Evolutionary conservation across 2,113 vertebrate species (phyloP).

Genomic region (Morone saxatilis): DNA sequence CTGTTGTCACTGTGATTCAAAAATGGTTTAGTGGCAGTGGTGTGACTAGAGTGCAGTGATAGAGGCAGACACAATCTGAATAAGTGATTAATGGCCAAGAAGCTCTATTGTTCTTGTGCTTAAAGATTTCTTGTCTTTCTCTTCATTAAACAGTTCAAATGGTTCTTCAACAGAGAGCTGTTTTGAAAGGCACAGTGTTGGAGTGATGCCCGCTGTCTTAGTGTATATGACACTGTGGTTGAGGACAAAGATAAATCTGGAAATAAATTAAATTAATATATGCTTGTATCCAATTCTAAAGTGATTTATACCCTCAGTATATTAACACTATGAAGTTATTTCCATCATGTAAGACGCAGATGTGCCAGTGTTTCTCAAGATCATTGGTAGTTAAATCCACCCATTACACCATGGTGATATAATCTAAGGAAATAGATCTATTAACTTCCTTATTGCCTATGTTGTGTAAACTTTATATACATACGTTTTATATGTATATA

Average conservation of each 20-base stretch:
- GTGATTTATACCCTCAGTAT: neutral
- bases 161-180: conserved; percentile 42
- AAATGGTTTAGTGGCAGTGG: conserved; percentile 23
- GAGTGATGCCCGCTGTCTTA: conserved; percentile 9
- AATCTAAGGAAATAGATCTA: conserved; percentile 16
- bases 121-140: conserved; percentile 80
- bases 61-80: conserved; percentile 59
- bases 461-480: neutral
- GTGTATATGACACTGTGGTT: conserved; percentile 2
- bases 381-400: neutral
- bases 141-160: conserved; percentile 78
- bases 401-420: neutral
- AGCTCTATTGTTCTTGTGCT: conserved; percentile 71
- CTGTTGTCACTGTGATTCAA: conserved; percentile 18
- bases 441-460: conserved; percentile 11
- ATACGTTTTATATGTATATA: too few relatives aligned
- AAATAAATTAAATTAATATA: conserved; percentile 14
- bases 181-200: conserved; percentile 39
- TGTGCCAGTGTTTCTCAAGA: neutral
- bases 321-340: neutral
- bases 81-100: conserved; percentile 78
- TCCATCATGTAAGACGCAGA: neutral
- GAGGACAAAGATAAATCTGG: conserved; percentile 34
- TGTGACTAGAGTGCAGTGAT: conserved; percentile 56
- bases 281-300: conserved; percentile 2